phyloP scores from a whole-genome alignment of 2,113 vertebrate genomes.

The Benitochromis conjunctus region DNA sequence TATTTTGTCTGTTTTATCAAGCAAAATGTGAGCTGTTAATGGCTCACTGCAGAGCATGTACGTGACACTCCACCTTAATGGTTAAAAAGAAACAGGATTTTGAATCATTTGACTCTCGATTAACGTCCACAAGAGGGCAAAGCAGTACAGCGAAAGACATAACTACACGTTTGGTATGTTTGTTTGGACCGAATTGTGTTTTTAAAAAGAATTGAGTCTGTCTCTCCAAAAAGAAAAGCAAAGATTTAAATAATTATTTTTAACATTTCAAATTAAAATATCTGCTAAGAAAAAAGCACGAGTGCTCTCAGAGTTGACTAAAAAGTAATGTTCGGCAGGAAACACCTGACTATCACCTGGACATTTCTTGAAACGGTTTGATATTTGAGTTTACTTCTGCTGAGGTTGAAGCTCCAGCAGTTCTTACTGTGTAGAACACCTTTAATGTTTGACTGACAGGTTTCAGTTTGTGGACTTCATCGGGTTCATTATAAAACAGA shows the following conservation, averaged over 20 bases:
- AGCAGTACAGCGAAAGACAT: background rate
- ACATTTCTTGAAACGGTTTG: background rate
- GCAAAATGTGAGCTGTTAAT: background rate
- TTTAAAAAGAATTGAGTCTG: accelerated
- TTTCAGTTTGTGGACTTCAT: background rate
- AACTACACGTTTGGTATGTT: no score
- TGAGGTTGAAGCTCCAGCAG: background rate
- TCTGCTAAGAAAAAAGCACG: background rate
- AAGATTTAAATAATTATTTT: background rate
- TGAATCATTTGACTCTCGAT: background rate
- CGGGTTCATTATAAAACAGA: background rate
- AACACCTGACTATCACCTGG: background rate
- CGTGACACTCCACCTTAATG: accelerated
- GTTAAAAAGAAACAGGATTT: background rate
- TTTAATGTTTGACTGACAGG: background rate
- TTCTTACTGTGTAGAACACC: background rate
- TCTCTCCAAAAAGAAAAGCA: background rate
- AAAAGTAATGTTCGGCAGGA: background rate
- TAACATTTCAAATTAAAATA: background rate
- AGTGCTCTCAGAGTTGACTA: background rate
- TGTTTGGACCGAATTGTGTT: background rate
- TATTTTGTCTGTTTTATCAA: background rate
- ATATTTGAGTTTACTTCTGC: background rate
- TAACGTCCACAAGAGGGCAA: background rate
- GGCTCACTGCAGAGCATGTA: background rate